Evolutionary conservation across 2,113 vertebrate genomes (phyloP).

Genomic region (Rhinogobius similis): DNA sequence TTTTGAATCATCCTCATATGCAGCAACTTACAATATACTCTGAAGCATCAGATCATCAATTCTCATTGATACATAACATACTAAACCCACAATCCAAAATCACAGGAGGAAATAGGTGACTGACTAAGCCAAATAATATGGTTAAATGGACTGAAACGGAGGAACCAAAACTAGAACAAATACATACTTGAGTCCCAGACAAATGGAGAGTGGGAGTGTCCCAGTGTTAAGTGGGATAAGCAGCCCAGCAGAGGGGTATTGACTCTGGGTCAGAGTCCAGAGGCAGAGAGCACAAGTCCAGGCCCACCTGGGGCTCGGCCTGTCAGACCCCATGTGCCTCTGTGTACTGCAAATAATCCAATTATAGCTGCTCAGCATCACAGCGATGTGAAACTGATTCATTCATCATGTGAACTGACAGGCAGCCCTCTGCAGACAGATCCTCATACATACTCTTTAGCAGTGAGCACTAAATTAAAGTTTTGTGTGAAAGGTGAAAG

Average conservation of each 20-base stretch:
- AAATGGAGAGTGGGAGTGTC: constrained; percentile 5
- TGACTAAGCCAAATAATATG: neutral
- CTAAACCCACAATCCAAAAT: neutral
- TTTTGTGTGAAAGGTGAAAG: constrained; percentile 22
- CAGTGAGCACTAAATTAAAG: constrained; percentile 21
- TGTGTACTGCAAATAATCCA: constrained; percentile 76
- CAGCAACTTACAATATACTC: neutral
- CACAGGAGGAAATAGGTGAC: neutral
- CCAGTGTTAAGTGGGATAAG: constrained; percentile 42
- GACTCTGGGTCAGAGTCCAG: constrained; percentile 56
- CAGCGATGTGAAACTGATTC: constrained; percentile 76
- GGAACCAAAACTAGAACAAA: neutral
- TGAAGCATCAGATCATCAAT: neutral
- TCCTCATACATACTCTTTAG: constrained; percentile 29
- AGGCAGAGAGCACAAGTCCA: constrained; percentile 53
- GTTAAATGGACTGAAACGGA: neutral
- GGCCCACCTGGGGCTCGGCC: constrained; percentile 61
- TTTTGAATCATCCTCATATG: neutral
- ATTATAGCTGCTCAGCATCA: constrained; percentile 73
- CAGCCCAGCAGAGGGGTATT: constrained; percentile 45
- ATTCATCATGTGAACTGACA: constrained; percentile 78
- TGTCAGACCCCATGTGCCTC: constrained; percentile 63
- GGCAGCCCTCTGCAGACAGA: constrained; percentile 31
- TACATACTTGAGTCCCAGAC: neutral
- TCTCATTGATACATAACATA: neutral